phyloP scores from a whole-genome alignment of 2,113 vertebrate species.

The Cephalopterus ornatus region DNA sequence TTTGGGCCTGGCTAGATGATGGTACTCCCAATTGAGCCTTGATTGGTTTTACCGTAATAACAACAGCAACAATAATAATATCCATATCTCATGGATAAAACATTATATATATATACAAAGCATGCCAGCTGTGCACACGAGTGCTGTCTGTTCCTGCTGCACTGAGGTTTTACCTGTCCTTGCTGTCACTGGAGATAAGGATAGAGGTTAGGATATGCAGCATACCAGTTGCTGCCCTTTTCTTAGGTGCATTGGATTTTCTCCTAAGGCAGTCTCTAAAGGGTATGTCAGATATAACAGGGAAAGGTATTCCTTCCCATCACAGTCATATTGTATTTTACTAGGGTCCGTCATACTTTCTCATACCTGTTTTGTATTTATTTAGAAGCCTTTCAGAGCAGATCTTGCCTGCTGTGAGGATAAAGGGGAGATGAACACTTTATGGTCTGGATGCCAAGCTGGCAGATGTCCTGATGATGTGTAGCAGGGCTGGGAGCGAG shows the following conservation, averaged over 20 bases:
- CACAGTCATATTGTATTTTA: background rate
- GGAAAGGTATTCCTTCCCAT: background rate
- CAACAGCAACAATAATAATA: background rate
- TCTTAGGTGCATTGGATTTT: background rate
- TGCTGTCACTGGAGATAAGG: background rate
- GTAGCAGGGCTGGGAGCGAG: background rate
- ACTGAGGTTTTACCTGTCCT: background rate
- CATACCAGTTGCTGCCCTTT: background rate
- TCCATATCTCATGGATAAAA: background rate
- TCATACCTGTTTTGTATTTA: background rate
- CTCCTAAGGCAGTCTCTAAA: background rate
- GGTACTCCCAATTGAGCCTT: background rate
- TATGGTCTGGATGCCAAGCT: constrained; percentile 7
- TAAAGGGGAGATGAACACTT: background rate
- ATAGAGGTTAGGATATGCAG: background rate
- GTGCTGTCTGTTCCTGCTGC: background rate
- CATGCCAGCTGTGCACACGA: background rate
- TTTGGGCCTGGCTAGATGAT: background rate
- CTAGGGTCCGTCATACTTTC: background rate
- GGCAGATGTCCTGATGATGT: constrained; percentile 14
- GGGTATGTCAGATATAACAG: background rate
- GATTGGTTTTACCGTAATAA: background rate
- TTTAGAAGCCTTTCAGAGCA: background rate
- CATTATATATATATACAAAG: background rate
- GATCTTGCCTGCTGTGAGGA: background rate